Conservation (phyloP, 2,888 invertebrate species). For the Troides helena region DNA sequence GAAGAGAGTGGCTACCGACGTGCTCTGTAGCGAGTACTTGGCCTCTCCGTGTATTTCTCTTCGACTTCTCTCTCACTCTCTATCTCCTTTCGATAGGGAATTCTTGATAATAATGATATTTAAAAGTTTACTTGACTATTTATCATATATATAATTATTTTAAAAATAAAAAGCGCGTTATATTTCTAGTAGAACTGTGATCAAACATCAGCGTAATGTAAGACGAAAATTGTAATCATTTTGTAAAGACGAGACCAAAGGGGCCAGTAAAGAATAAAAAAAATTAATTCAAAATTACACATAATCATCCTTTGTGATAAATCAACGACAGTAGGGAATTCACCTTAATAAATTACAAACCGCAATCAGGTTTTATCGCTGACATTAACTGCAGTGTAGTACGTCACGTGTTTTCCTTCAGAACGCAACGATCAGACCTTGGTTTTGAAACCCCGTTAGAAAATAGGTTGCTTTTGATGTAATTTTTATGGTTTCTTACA, state of each 20-base stretch:
- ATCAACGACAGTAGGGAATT: slow-evolving; percentile 18
- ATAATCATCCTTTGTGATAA: not conserved
- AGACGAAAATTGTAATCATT: not conserved
- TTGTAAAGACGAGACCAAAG: not conserved
- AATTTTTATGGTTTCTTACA: slow-evolving; percentile 47
- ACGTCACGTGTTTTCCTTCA: slow-evolving; percentile 28
- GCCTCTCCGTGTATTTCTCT: too few species aligned
- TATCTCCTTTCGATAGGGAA: too few species aligned
- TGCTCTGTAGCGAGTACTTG: too few species aligned
- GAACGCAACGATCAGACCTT: slow-evolving; percentile 41
- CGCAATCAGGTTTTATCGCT: slow-evolving; percentile 41
- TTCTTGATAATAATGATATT: too few species aligned
- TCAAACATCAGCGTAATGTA: not conserved
- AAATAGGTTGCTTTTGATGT: slow-evolving; percentile 66
- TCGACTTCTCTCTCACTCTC: too few species aligned
- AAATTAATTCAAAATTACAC: slow-evolving; percentile 25
- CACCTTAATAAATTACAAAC: slow-evolving; percentile 22
- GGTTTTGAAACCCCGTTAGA: slow-evolving; percentile 52
- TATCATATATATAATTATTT: too few species aligned
- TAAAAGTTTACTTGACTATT: too few species aligned
- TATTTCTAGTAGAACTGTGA: not conserved
- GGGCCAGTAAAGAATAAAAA: not conserved
- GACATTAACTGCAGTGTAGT: slow-evolving; percentile 47
- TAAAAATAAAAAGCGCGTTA: too few species aligned
- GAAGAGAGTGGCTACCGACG: too few species aligned